Base-by-base conservation (phyloP, 2,113 vertebrate genomes). In the Larimichthys crocea region DNA sequence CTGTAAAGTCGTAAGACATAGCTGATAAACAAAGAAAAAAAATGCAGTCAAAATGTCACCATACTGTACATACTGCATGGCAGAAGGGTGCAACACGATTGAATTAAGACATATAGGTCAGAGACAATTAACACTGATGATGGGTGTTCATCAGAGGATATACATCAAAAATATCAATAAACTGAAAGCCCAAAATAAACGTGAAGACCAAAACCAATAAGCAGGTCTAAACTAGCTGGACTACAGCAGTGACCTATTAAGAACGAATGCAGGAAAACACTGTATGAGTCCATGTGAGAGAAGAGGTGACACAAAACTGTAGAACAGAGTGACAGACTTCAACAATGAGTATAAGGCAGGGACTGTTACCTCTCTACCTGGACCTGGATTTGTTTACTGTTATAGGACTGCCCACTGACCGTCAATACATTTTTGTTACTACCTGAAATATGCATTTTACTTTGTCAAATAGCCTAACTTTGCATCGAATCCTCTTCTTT, bases 91-190 rank as follows among this genome's bases (percentile, higher is more conserved):
- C 7, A 16, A 48, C 19, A 14, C n/a, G 2, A 16, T 2, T 24
- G 57, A 71, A 19, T 31, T 17, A 79, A 63, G 66, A 63, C 35
- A 59, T 76, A 35, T 6, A 60, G 42, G 29, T 49, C 5, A 49
- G 9, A 59, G 52, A 29, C 20, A 17, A 46, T 31, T 3, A 66
- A 74, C 61, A 78, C 35, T 24, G 12, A 16, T 40, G 7, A 59
- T 24, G 20, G 15, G 29, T 19, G 17, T 48, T 59, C 5, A 63
- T 57, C 24, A 24, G 15, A 66, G 48, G 10, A 42, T 12, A 56
- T 24, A 44, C 67, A 52, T 9, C 10, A 35, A 35, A 59, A 26
- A 31, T 31, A 31, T 40, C 0, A 35, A 66, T 57, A n/a, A 57
- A 22, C 2, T 10, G 10, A 22, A 64, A 42, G 12, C 5, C 15